These are phyloP conservation scores for Mycetomoellerius zeteki DNA, from an alignment of 1,140 invertebrate genomes.

Conservation along the genomic window DNA sequence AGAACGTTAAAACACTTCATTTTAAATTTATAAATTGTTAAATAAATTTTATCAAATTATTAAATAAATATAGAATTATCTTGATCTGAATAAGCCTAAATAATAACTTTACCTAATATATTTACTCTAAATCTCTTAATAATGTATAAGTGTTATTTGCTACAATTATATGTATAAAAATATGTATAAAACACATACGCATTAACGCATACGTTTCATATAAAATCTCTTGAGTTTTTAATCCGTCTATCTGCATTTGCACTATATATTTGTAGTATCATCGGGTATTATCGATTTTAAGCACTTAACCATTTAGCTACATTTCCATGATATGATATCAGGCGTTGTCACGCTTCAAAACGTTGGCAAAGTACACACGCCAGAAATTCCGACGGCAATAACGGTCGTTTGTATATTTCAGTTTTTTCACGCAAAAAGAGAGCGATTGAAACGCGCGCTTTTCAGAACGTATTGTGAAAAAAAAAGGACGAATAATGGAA, in stretches of 20 bases:
- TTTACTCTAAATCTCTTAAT: not conserved
- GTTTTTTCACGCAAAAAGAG: constrained; percentile 45
- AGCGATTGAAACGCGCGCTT: constrained; percentile 22
- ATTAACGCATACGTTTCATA: not conserved
- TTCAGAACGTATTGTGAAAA: constrained; percentile 46
- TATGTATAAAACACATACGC: not conserved
- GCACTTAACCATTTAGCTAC: constrained; percentile 53
- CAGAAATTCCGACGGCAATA: constrained; percentile 49
- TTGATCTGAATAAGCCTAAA: not conserved
- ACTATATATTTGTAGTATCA: constrained; percentile 16
- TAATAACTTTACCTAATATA: not conserved
- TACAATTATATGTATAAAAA: not conserved
- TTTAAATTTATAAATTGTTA: constrained; percentile 1
- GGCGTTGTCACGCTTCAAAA: constrained; percentile 53
- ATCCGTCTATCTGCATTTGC: constrained; percentile 54
- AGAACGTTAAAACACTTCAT: not conserved
- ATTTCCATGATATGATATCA: constrained; percentile 57
- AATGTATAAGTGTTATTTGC: not conserved
- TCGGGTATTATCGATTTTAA: constrained; percentile 44
- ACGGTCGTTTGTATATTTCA: constrained; percentile 48
- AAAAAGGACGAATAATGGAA: constrained; percentile 47
- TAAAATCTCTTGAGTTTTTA: constrained; percentile 17
- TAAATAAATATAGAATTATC: constrained; percentile 11
- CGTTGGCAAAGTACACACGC: constrained; percentile 39
- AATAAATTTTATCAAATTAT: not conserved